phyloP scores from a whole-genome alignment of 2,113 vertebrate genomes.

The Arenaria interpres region DNA sequence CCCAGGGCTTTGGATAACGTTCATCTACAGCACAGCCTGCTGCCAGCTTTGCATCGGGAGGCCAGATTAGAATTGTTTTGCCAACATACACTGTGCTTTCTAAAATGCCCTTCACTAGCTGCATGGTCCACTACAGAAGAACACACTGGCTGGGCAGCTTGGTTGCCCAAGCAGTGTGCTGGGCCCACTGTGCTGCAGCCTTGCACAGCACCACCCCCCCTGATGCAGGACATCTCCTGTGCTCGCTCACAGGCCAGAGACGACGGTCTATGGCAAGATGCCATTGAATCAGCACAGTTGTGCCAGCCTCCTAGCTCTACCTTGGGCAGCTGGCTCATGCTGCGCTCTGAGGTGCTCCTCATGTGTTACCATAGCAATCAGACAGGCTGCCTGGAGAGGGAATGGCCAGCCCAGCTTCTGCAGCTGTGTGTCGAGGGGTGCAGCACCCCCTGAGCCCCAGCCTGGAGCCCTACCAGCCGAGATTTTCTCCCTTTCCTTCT shows the following conservation, averaged over 20 bases:
- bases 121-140: neutral
- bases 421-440: neutral
- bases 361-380: neutral
- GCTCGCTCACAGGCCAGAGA: fast-evolving
- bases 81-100: neutral
- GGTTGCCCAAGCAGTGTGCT: neutral
- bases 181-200: neutral
- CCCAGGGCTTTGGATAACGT: neutral
- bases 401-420: neutral
- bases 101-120: neutral
- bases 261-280: neutral
- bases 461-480: neutral
- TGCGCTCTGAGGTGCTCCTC: neutral
- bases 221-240: fast-evolving
- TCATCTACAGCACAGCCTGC: neutral
- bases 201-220: neutral
- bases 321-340: neutral
- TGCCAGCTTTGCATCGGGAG: neutral
- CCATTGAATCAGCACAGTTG: fast-evolving
- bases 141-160: fast-evolving
- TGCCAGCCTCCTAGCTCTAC: neutral
- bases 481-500: neutral
- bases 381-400: neutral
- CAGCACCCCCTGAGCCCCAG: neutral
- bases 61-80: neutral